A percentile compares a stretch with the other conserved stretches of the same genome.
These are phyloP conservation scores for Jacana jacana DNA, from an alignment of 2,113 vertebrate genomes.

Conservation along the genomic window DNA sequence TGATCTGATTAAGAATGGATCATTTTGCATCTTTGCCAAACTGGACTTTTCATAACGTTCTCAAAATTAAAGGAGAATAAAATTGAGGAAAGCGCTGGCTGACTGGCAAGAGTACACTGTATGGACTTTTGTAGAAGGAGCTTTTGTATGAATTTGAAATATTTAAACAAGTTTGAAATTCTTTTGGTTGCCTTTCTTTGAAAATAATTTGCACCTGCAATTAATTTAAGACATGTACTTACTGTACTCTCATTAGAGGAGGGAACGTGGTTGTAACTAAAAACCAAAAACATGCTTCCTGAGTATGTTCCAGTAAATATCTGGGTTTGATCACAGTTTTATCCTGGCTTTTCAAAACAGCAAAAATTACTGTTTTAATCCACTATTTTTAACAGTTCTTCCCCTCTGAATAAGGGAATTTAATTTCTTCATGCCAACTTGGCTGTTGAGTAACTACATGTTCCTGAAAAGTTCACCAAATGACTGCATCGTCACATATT, in stretches of 20 bases:
- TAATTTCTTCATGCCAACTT: not conserved
- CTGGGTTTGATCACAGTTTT: not conserved
- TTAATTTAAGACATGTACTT: not conserved
- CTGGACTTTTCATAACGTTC: not conserved
- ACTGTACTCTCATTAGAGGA: not conserved
- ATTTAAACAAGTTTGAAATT: not conserved
- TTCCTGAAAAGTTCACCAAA: not conserved
- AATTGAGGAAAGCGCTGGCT: not conserved
- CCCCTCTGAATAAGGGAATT: not conserved
- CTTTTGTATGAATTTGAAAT: not conserved
- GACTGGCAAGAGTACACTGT: not conserved
- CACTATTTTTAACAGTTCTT: not conserved
- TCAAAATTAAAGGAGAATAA: not conserved
- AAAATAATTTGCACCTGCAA: not conserved
- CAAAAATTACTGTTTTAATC: not conserved
- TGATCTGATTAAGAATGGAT: not conserved
- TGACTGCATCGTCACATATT: accelerated
- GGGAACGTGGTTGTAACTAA: not conserved
- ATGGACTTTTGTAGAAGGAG: not conserved
- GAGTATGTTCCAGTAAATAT: not conserved
- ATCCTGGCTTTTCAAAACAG: not conserved
- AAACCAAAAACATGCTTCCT: not conserved
- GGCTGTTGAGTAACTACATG: not conserved
- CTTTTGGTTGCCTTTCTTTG: not conserved
- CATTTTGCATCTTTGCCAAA: not conserved